Base-by-base conservation (phyloP, 2,113 vertebrate genomes). In the Gila orcuttii region DNA sequence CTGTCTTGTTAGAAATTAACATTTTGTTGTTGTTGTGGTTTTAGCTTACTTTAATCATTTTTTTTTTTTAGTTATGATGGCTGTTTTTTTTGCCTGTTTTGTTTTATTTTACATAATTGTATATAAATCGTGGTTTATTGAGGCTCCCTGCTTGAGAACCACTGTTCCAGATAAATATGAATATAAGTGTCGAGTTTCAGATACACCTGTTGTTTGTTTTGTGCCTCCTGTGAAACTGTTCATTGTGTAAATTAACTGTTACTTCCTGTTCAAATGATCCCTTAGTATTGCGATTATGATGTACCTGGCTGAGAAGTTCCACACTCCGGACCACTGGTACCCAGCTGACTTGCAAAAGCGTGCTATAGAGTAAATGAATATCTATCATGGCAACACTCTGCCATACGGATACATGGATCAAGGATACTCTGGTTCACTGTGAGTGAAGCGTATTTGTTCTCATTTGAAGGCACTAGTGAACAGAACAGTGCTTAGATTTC, bases 401-500 rank as follows among this genome's bases (percentile, higher is more conserved):
- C 88, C 86, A 90, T 97, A 6, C 86, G 95, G 39, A 69, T 17
- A 0, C 91, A 96, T 69, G 96, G 93, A 0, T 91, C 92, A 33
- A 95, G 94, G 87, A 39, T 96, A 28, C 92, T 96, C 87, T 93
- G 95, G 94, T 89, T 96, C 68, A 94, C 79, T 92, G 95, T 96
- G 17, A 87, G 83, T 42, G 5, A 73, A 73, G 7, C 10, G 23
- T 19, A 83, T 10, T 45, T 60, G 10, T 69, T 69, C 17, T 36
- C 33, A 25, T 78, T 52, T 19, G 21, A 57, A 57, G 17, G 19
- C 6, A 9, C 74, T 76, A 15, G 25, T 33, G 25, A 76, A 17
- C 7, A 31, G 45, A 50, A 15, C 21, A 47, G 2, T 2, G 21
- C 57, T 79, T 25, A 9, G 33, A 42, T 42, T 60, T 42, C 33